Evolutionary conservation across 1,140 invertebrate genomes (phyloP), one percentile per base, ranked within the genome.

Genomic region (Diplogasteroides magnus): DNA sequence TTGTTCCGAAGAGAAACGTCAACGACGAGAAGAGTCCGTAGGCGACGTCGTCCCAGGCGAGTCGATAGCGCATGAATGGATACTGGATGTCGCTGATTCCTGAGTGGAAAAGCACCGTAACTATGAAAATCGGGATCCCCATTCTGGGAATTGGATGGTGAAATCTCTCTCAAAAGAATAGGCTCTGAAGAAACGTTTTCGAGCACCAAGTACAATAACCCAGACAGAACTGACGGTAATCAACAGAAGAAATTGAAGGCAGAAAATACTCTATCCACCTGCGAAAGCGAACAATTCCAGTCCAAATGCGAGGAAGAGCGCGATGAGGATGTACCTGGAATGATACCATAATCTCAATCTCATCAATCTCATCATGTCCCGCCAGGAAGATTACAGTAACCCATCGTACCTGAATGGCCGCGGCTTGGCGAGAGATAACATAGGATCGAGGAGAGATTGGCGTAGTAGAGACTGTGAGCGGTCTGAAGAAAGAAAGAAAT

Each of bases 11-110:
- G n/a, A 66, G 67, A 55, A 64, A 71, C 1, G 64, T 66, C 6
- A 75, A 63, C 15, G 72, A 72, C 28, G 57, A 62, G 62, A 74
- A 75, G 72, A 73, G 74, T 25, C 74, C 74, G 31, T 72, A 75
- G 57, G 69, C 27, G 67, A 70, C 65, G 60, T 75, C 74, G 55
- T 68, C 72, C 72, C 72, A 75, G 23, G 62, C 19, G 32, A 75
- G 56, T 56, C 66, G 61, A 56, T 74, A 75, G 14, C 74, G 72
- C n/a, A 75, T 61, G 64, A 70, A 75, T 14, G 74, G 74, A 32
- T 65, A 75, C 37, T 75, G 74, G 37, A 75, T 74, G 48, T 75
- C 74, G 2, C 31, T 31, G n/a, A 75, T 48, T 2, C 74, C 71
- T 69, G 62, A 13, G 19, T 48, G 37, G n/a, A 55, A 61, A 61